phyloP scores from a whole-genome alignment of 1,140 invertebrate genomes.

The Heliconius melpomene region DNA sequence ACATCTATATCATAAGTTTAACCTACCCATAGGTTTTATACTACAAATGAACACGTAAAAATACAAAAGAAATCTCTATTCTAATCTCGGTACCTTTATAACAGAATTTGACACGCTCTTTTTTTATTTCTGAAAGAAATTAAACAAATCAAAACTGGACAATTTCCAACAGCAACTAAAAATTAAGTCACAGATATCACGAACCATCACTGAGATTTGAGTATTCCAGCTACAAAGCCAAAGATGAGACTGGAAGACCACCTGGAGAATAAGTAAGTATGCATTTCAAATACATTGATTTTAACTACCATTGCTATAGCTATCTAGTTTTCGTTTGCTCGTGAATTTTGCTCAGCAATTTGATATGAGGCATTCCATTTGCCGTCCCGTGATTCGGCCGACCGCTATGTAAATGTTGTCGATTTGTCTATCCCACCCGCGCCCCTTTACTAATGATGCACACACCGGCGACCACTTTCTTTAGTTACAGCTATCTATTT shows the following conservation, averaged over 20 bases:
- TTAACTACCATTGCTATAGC: background rate
- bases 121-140: no score
- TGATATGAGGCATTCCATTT: slow-evolving; percentile 49
- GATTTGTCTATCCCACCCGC: slow-evolving; percentile 45
- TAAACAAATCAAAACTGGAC: no score
- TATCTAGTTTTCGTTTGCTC: background rate
- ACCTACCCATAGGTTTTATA: background rate
- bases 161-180: no score
- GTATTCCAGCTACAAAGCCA: no score
- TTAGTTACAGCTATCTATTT: slow-evolving; percentile 17
- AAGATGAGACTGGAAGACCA: no score
- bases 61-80: background rate
- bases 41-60: no score
- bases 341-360: slow-evolving; percentile 34
- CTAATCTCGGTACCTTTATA: no score
- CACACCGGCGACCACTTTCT: background rate
- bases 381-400: slow-evolving; percentile 41
- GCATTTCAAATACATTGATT: background rate
- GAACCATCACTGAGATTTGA: no score
- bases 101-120: no score
- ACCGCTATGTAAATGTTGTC: slow-evolving; percentile 55
- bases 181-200: no score
- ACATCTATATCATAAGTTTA: no score
- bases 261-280: background rate
- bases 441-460: slow-evolving; percentile 26